Conservation (phyloP, 2,797 vertebrate genomes). For the Dryobates pubescens region DNA sequence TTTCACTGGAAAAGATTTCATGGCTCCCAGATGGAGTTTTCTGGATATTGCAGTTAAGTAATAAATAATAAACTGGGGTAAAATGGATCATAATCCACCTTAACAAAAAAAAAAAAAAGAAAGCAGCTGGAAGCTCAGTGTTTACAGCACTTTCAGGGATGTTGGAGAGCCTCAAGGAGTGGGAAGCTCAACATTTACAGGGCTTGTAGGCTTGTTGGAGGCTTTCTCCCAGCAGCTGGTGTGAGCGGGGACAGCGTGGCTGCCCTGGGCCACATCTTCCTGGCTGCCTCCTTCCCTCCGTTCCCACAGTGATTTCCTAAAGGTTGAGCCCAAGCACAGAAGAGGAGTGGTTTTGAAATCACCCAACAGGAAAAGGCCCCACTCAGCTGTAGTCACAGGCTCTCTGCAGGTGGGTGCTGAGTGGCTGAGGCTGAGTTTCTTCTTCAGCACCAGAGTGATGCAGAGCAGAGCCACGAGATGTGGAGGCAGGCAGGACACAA, state of each 20-base stretch:
- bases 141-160: background rate
- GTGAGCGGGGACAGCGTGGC: rapidly evolving
- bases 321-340: background rate
- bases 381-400: background rate
- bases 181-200: background rate
- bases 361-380: background rate
- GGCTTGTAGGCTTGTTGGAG: background rate
- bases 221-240: background rate
- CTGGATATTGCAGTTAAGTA: background rate
- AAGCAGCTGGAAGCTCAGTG: background rate
- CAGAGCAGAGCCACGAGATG: background rate
- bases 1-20: background rate
- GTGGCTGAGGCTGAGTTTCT: background rate
- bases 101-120: background rate
- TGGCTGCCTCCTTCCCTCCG: background rate
- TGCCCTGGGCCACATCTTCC: background rate
- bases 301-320: background rate
- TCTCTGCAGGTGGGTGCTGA: background rate
- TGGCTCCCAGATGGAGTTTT: background rate
- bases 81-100: background rate
- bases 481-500: background rate
- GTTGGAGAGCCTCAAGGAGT: background rate
- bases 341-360: background rate
- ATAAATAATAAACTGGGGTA: background rate
- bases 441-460: background rate